Conservation (phyloP, 2,113 vertebrate species). For the Microtus oregoni region DNA sequence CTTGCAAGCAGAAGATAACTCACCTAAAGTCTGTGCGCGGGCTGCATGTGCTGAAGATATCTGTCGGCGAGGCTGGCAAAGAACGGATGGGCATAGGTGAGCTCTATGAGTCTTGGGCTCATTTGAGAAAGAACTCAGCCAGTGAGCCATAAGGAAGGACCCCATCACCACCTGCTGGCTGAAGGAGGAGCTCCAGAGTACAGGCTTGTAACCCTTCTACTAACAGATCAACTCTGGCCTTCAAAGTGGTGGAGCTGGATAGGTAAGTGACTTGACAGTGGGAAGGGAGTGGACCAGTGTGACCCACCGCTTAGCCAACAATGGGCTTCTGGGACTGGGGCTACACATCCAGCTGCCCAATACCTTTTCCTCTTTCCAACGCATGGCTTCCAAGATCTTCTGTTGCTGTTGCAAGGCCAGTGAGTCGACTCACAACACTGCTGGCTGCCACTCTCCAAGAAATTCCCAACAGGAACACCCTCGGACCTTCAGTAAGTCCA, state of each 20-base stretch:
- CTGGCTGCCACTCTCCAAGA: accelerated
- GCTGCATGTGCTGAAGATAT: neutral
- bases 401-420: slow-evolving; percentile 53
- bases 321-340: slow-evolving; percentile 49
- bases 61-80: neutral
- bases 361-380: slow-evolving; percentile 35
- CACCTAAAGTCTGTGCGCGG: neutral
- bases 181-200: neutral
- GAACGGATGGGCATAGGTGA: neutral
- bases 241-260: neutral
- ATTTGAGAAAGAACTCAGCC: neutral
- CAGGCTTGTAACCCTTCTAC: neutral
- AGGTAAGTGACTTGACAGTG: neutral
- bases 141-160: neutral
- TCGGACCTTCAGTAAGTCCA: slow-evolving; percentile 48
- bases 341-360: neutral
- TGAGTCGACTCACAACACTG: neutral
- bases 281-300: slow-evolving; percentile 9
- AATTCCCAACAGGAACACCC: neutral
- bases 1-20: neutral
- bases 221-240: neutral
- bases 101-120: neutral
- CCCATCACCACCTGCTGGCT: neutral
- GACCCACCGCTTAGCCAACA: slow-evolving; percentile 62
- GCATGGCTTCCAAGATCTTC: slow-evolving; percentile 67